Evolutionary conservation across 2,888 invertebrate genomes (phyloP).

Genomic region (Kryphioiulus occultus): DNA sequence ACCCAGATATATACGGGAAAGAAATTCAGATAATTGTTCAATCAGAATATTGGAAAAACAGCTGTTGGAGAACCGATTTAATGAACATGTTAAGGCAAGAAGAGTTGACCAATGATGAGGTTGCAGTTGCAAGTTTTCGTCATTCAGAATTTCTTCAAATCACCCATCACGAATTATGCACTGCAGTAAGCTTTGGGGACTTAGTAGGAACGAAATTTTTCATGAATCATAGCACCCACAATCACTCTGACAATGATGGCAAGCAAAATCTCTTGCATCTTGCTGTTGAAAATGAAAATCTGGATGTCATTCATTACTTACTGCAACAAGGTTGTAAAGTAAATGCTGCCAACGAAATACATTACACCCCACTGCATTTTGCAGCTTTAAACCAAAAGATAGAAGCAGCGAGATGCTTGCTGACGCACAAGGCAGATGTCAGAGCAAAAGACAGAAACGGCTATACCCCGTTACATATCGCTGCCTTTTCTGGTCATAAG

Average conservation of each 20-base stretch:
- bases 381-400: neutral
- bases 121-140: neutral
- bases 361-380: constrained; percentile 37
- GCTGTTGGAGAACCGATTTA: neutral
- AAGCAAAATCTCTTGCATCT: neutral
- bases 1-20: neutral
- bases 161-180: neutral
- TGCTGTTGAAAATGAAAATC: constrained; percentile 29
- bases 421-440: constrained; percentile 58
- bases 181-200: neutral
- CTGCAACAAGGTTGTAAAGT: neutral
- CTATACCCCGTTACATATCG: neutral
- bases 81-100: neutral
- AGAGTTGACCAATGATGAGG: neutral
- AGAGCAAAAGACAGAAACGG: constrained; percentile 70
- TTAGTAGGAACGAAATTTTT: neutral
- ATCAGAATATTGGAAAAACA: neutral
- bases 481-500: neutral
- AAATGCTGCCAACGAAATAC: neutral
- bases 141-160: neutral
- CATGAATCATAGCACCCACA: neutral
- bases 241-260: neutral
- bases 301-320: neutral
- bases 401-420: neutral
- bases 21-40: neutral